Percentiles rank a stretch among this genome's conserved stretches.
Evolutionary conservation across 2,797 vertebrate genomes (phyloP).

Genomic region (Sciurus vulgaris): DNA sequence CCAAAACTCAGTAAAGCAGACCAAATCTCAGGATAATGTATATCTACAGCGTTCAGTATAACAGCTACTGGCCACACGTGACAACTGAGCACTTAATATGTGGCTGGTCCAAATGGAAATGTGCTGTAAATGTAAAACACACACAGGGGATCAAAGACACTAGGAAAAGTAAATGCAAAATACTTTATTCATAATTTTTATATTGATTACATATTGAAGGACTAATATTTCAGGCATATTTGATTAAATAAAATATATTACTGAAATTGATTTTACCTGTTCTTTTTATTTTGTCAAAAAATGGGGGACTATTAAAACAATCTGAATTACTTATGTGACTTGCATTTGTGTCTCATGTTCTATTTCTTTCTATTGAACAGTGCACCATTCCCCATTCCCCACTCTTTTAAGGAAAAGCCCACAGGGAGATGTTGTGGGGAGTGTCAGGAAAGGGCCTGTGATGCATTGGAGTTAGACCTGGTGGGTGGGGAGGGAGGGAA

Average conservation of each 20-base stretch:
- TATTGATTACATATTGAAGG: slow-evolving; percentile 34
- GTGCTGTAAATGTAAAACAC: background rate
- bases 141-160: background rate
- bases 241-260: slow-evolving; percentile 56
- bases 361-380: background rate
- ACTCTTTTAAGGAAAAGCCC: background rate
- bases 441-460: background rate
- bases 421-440: background rate
- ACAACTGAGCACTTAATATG: background rate
- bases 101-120: background rate
- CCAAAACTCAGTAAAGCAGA: background rate
- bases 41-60: background rate
- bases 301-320: background rate
- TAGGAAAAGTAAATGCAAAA: background rate
- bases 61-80: background rate
- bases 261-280: slow-evolving; percentile 38
- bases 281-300: slow-evolving; percentile 19
- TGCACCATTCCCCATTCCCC: background rate
- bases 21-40: background rate
- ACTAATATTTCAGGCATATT: slow-evolving; percentile 29
- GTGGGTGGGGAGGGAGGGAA: background rate
- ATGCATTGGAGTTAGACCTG: background rate
- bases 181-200: background rate
- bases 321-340: background rate
- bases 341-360: background rate